Evolutionary conservation across 2,797 vertebrate species (phyloP).

Genomic region (Epinephelus awoara): DNA sequence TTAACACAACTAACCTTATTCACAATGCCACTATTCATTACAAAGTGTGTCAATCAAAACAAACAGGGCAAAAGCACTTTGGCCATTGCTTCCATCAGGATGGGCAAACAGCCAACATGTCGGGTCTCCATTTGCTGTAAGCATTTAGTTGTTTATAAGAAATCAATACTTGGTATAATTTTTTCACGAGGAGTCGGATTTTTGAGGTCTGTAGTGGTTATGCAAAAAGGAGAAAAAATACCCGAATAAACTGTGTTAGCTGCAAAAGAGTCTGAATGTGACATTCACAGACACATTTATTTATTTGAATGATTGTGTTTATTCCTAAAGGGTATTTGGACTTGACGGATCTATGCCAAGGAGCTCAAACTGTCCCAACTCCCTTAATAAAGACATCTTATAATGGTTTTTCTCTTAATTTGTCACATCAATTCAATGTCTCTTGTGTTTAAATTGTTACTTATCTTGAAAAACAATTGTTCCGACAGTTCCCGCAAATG

Average conservation of each 20-base stretch:
- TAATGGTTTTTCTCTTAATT: background rate
- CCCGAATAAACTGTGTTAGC: too few relatives aligned
- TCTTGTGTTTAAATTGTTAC: background rate
- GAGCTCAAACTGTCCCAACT: background rate
- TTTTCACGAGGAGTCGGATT: background rate
- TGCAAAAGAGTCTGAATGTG: too few relatives aligned
- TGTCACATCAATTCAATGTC: background rate
- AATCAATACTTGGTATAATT: background rate
- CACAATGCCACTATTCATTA: background rate
- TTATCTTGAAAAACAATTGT: background rate
- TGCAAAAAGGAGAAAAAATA: too few relatives aligned
- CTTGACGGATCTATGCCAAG: background rate
- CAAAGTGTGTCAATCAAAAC: background rate
- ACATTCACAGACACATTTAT: too few relatives aligned
- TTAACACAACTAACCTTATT: background rate
- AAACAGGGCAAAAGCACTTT: background rate
- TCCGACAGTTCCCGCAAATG: background rate
- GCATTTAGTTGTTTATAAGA: background rate
- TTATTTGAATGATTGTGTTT: too few relatives aligned
- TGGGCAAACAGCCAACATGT: background rate
- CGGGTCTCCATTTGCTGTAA: background rate
- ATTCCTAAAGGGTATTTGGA: background rate
- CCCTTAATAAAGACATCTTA: background rate
- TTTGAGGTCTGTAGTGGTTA: background rate
- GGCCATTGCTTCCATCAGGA: background rate